Conservation (phyloP, 2,797 vertebrate species). For the Schizopygopsis malacanthus region DNA sequence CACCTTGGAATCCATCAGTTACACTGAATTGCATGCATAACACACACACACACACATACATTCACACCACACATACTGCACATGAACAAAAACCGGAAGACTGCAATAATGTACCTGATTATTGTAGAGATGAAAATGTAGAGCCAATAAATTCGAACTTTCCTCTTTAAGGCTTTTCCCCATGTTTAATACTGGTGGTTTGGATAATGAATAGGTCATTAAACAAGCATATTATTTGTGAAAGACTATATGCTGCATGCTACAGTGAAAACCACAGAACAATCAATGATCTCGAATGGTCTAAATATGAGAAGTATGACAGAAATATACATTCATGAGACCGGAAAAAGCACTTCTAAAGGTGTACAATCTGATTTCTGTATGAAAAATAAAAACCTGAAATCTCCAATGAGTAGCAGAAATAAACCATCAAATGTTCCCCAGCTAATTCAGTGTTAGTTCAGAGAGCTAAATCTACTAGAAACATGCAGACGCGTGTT, state of each 20-base stretch:
- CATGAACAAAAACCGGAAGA: constrained; percentile 46
- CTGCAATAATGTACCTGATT: constrained; percentile 64
- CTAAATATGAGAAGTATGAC: neutral
- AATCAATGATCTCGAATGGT: constrained; percentile 8
- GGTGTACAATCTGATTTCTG: constrained; percentile 70
- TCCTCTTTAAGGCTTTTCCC: neutral
- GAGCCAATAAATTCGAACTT: constrained; percentile 54
- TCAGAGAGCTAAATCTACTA: constrained; percentile 22
- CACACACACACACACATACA: neutral
- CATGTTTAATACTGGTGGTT: constrained; percentile 4
- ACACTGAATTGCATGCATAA: constrained; percentile 1
- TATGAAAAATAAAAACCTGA: constrained; percentile 37
- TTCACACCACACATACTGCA: constrained; percentile 18
- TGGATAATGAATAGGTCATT: constrained; percentile 2
- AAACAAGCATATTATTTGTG: constrained; percentile 15
- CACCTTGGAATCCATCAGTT: neutral
- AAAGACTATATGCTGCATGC: constrained; percentile 39
- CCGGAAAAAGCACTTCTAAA: constrained; percentile 74
- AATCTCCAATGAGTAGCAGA: neutral
- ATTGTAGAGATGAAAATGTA: constrained; percentile 61
- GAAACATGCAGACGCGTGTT: constrained; percentile 40
- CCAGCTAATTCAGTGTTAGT: neutral
- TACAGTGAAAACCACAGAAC: constrained; percentile 31
- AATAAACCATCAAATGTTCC: constrained; percentile 8
- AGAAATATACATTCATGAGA: constrained; percentile 77